Evolutionary conservation across 2,113 vertebrate species (phyloP), one percentile per base, ranked within the genome.

Genomic region (Mastomys natalensis): DNA sequence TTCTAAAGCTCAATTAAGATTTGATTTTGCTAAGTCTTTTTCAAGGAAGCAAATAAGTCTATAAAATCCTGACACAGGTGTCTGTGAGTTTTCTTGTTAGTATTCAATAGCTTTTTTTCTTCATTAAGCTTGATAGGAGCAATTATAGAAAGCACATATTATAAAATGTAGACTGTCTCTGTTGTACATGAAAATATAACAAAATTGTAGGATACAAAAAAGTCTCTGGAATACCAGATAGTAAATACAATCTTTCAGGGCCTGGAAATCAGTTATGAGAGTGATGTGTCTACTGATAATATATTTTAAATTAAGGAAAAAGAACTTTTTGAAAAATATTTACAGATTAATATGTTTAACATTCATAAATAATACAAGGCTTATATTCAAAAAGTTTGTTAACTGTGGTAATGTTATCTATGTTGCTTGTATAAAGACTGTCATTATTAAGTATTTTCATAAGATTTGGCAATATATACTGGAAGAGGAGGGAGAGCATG

Each of bases 1-100:
- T 96, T 97, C 91, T 93, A 48, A 87, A 94, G 43, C 55, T 87
- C 72, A 89, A 55, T 21, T 21, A 76, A 37, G 89, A 97, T 11
- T 73, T 55, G 19, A 21, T 85, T 90, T 96, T 64, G n/a, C 73
- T 90, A 76, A 94, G 29, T 26, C 64, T 29, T 43, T 82, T n/a
- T 51, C 58, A 48, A 74, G 45, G 37, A 94, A 91, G 89, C 19
- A 94, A 96, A 55, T 2, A 17, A 22, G 34, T 34, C 40, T 95
- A 89, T 7, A 29, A 86, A 53, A 19, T 43, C 0, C 86, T 34
- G 10, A 31, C 45, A 19, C 1, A 86, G 10, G 7, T 17, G 12
- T 37, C 77, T 58, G 1, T 29, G 24, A 45, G 34, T 81, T 97
- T 98, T 93, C 51, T 43, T 89, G 43, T 37, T 72, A 94, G 51